Evolutionary conservation across 2,888 invertebrate genomes (phyloP).

Genomic region (Cordilura impudica): DNA sequence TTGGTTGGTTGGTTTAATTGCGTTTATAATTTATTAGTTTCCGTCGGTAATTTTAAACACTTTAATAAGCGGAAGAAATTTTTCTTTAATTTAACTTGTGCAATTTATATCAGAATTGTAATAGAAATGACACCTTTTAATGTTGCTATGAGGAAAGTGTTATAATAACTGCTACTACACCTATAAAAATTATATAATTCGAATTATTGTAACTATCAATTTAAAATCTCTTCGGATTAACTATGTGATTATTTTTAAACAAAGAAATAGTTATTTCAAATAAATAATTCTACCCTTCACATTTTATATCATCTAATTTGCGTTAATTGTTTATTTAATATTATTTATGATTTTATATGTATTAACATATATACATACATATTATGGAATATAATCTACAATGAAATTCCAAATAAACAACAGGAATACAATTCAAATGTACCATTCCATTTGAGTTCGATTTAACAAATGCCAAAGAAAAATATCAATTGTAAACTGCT

Average conservation of each 20-base stretch:
- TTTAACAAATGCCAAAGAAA: conserved; percentile 36
- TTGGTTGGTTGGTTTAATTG: too few species aligned
- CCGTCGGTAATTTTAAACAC: too few species aligned
- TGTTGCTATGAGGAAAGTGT: too few species aligned
- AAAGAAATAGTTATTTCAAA: conserved; percentile 28
- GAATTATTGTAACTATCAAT: not conserved
- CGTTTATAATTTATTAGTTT: too few species aligned
- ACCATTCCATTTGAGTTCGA: conserved; percentile 15
- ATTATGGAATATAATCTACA: too few species aligned
- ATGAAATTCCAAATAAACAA: conserved; percentile 5
- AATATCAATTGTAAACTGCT: not conserved
- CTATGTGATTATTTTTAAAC: not conserved
- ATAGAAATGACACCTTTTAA: too few species aligned
- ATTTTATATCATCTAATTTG: conserved; percentile 26
- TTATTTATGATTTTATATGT: conserved; percentile 43
- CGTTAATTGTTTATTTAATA: conserved; percentile 47
- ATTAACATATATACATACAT: too few species aligned
- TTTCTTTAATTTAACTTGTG: too few species aligned
- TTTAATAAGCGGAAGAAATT: too few species aligned
- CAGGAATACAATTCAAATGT: not conserved
- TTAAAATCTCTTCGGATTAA: not conserved
- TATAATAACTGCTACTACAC: too few species aligned
- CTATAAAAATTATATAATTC: not conserved
- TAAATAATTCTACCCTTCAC: not conserved
- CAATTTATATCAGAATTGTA: too few species aligned